Evolutionary conservation across 64 coral and sea anemone genomes (phyloP).

Genomic region (Montipora sp.): DNA sequence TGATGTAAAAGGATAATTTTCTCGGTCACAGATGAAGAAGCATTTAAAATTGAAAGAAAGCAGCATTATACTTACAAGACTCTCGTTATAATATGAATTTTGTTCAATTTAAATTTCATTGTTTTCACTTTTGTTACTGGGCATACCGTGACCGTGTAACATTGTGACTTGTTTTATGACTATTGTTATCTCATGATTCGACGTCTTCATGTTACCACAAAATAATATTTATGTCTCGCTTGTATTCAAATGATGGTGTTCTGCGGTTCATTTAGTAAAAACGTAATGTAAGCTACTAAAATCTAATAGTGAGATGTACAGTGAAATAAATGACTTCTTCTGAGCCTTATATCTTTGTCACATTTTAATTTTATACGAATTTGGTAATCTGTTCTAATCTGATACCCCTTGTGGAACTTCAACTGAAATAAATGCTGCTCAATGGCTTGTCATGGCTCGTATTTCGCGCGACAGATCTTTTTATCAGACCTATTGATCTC

Average conservation of each 20-base stretch:
- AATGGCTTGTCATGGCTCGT: no score
- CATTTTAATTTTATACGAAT: no score
- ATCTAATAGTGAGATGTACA: not conserved
- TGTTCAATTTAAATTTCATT: no score
- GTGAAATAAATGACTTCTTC: not conserved
- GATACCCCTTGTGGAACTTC: no score
- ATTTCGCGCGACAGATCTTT: no score
- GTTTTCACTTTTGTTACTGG: not conserved
- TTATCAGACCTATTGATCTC: no score
- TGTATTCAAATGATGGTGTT: conserved; percentile 19
- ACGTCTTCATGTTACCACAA: not conserved
- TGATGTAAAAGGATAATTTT: not conserved
- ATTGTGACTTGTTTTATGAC: not conserved
- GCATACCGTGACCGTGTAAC: not conserved
- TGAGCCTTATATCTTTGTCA: not conserved
- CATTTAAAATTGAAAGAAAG: not conserved
- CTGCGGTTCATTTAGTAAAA: not conserved
- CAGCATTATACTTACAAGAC: not conserved
- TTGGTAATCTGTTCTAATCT: no score
- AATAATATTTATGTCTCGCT: conserved; percentile 39
- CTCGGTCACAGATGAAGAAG: not conserved
- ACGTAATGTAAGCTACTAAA: not conserved
- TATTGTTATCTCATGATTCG: not conserved
- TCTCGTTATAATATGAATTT: not conserved
- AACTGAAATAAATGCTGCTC: no score